Evolutionary conservation across 1,140 invertebrate species (phyloP).

Genomic region (Cotesia typhae): DNA sequence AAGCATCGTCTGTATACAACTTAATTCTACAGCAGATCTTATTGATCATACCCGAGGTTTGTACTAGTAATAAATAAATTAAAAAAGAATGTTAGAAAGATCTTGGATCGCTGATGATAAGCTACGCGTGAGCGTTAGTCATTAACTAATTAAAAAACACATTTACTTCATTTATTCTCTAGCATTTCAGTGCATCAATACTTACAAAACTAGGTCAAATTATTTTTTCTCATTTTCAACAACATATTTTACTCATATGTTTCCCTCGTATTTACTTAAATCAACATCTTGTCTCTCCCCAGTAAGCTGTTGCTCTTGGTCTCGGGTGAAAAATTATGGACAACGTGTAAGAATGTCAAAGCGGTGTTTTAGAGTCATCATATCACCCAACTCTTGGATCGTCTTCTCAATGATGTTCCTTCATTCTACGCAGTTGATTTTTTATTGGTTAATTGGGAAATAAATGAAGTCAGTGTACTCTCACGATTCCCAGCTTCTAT

Average conservation of each 20-base stretch:
- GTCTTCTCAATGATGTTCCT: not conserved
- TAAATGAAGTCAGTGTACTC: constrained; percentile 22
- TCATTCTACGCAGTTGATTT: not conserved
- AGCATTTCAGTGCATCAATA: constrained; percentile 4
- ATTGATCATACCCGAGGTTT: not conserved
- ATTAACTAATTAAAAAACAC: not conserved
- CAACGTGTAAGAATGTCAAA: constrained; percentile 5
- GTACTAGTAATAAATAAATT: not conserved
- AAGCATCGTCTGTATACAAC: too few species aligned
- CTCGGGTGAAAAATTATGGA: not conserved
- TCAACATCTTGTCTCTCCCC: too few species aligned
- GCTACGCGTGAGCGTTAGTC: constrained; percentile 1
- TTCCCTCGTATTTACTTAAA: too few species aligned
- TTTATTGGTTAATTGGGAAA: constrained; percentile 28
- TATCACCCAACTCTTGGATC: not conserved
- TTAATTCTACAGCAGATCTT: not conserved
- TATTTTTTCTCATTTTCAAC: not conserved
- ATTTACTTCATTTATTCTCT: constrained; percentile 4
- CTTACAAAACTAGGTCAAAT: not conserved
- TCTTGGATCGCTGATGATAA: not conserved
- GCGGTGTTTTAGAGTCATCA: too few species aligned
- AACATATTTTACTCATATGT: not conserved
- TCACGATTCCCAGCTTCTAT: not conserved
- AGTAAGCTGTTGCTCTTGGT: too few species aligned
- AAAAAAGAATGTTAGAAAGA: not conserved